Base-by-base conservation (phyloP, 2,113 vertebrate species). In the Thomomys bottae region DNA sequence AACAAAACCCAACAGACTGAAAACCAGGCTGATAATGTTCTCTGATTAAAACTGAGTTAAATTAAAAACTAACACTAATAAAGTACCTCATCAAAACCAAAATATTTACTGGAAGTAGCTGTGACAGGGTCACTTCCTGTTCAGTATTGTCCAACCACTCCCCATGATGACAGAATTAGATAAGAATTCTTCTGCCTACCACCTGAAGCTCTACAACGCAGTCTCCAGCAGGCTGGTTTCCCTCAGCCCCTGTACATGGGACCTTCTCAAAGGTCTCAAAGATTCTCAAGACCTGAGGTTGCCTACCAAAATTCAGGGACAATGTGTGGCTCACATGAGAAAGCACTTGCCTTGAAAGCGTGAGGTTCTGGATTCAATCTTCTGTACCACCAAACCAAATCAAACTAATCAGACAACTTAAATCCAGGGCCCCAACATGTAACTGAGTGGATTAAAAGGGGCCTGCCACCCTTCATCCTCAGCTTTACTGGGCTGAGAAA, bases 61-160 rank as follows among this genome's bases (percentile, higher is more conserved):
- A 71, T 88, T 54, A 63, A 54, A 85, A 82, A 64, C 75, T 28
- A 40, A 15, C 61, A 88, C 54, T 45, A 87, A 87, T 71, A 68
- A 93, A 68, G 68, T 59, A 71, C 40, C 54, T 38, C 40, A 21
- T 45, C 32, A n/a, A 73, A 59, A 26, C 49, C 34, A 72, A 95
- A 76, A 92, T 89, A 89, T 63, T 67, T 87, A 54, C 32, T 72
- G 2, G 36, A 78, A 45, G 18, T 8, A 45, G 15, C 30, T 68
- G n/a, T 76, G 61, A 79, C 20, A 40, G 79, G 77, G 36, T 11
- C 21, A 40, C 17, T 67, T 32, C 54, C 20, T 45, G 30, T 5
- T 76, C 30, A 24, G 4, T 66, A 18, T 83, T 38, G 34, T 78
- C 64, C 45, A 8, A 23, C 18, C 30, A 9, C 21, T 90, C 32